Evolutionary conservation across 2,797 vertebrate species (phyloP).

Genomic region (Hypotaenidia philippensis): DNA sequence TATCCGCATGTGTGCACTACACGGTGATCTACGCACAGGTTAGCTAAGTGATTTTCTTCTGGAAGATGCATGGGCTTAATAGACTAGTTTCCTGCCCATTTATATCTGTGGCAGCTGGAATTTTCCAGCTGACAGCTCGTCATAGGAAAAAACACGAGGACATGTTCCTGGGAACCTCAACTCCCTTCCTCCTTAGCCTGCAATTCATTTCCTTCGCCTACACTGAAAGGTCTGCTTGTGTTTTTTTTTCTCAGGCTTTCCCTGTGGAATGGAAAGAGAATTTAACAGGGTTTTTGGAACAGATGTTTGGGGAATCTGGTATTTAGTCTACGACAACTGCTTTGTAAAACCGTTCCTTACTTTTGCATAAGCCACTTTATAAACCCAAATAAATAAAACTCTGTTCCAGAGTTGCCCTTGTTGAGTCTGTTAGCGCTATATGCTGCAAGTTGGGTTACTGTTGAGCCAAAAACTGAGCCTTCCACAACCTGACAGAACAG

Average conservation of each 20-base stretch:
- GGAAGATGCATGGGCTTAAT: background rate
- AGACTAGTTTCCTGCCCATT: background rate
- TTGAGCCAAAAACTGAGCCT: background rate
- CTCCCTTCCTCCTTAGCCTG: conserved; percentile 24
- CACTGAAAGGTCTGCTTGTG: conserved; percentile 33
- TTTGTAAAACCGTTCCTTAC: conserved; percentile 32
- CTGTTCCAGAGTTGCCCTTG: background rate
- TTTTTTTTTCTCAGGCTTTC: conserved; percentile 21
- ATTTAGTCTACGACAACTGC: conserved; percentile 42
- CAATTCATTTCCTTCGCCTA: conserved; percentile 53
- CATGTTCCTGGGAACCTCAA: conserved; percentile 24
- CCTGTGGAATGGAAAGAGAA: conserved; percentile 24
- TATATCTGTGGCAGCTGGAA: conserved; percentile 8
- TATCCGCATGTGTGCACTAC: rapidly evolving
- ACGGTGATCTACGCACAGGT: background rate
- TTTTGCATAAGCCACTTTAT: conserved; percentile 28
- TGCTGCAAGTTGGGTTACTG: background rate
- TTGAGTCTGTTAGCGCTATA: background rate
- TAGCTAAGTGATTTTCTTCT: background rate
- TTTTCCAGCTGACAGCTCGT: conserved; percentile 40
- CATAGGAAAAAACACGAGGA: background rate
- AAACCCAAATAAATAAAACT: conserved; percentile 42
- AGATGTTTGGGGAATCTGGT: conserved; percentile 60
- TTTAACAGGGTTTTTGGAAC: conserved; percentile 44
- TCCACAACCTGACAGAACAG: background rate